Evolutionary conservation across 2,797 vertebrate species (phyloP), one percentile per base, ranked within the genome.

Genomic region (Danionella dracula): DNA sequence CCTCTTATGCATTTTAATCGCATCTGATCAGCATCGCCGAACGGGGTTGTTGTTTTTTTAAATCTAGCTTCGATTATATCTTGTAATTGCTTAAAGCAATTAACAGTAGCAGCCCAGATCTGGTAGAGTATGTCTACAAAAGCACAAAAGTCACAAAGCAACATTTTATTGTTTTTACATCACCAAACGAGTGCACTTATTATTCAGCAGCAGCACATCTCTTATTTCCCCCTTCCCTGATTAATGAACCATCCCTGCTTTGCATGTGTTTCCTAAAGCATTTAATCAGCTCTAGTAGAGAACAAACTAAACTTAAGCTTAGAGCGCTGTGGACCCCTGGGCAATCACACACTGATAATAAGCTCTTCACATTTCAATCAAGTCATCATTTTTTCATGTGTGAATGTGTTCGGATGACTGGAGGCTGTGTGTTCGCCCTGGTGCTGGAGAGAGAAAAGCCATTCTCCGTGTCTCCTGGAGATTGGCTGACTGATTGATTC

Each of bases 231-330:
- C 20, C 37, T 45, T 31, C 58, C 19, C 48, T 17, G 31, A 16
- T 34, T 75, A 77, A 72, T 77, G 66, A 71, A 50, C 40, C 32
- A 13, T 70, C 53, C 50, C 58, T 46, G 53, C 53, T 59, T 46
- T 54, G 45, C 68, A 44, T 58, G 55, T 35, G 60, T 27, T 56
- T 65, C 44, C 41, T 44, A 35, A 53, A 69, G 62, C 55, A 49
- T 69, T 69, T 74, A 69, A 74, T 72, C 66, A 62, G 42, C 50
- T 67, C 58, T 63, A 56, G 61, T 45, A 66, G 62, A 42, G 50
- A 45, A 40, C 51, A 38, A 62, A 49, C 51, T 63, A 63, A 53
- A 69, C 44, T 72, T 34, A 27, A 48, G 53, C 65, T 60, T 53
- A 73, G 55, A 67, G 51, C 9, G 10, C n/a, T 69, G 32, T 53